phyloP scores from a whole-genome alignment of 2,113 vertebrate species.

The Sebastes fasciatus region DNA sequence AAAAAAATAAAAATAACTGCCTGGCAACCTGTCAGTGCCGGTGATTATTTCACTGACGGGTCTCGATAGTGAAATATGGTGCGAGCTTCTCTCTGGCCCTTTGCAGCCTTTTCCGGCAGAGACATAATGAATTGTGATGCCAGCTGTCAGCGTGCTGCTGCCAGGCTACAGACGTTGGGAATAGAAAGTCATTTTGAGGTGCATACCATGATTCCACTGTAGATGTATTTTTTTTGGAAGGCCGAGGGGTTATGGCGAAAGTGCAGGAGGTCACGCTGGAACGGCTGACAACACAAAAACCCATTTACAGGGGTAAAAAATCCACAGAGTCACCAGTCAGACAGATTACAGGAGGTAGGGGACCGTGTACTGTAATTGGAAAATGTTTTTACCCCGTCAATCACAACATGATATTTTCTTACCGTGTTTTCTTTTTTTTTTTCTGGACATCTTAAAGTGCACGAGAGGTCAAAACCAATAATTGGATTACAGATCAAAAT shows the following conservation, averaged over 20 bases:
- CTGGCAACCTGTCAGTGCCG: slow-evolving; percentile 44
- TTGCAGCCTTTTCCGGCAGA: slow-evolving; percentile 45
- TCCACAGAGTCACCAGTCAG: slow-evolving; percentile 45
- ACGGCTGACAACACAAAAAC: slow-evolving; percentile 60
- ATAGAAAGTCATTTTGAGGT: slow-evolving; percentile 61
- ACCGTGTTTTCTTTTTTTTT: slow-evolving; percentile 10
- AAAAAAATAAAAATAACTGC: slow-evolving; percentile 9
- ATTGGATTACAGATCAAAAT: slow-evolving; percentile 56
- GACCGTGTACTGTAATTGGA: slow-evolving; percentile 66
- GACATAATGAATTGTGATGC: slow-evolving; percentile 77
- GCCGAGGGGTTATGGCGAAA: slow-evolving; percentile 25
- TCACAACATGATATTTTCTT: slow-evolving; percentile 42
- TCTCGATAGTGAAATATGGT: slow-evolving; percentile 55
- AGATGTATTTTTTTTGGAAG: slow-evolving; percentile 15
- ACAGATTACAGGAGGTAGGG: slow-evolving; percentile 59
- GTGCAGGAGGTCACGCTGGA: slow-evolving; percentile 48
- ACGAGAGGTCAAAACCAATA: slow-evolving; percentile 43
- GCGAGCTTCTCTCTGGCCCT: slow-evolving; percentile 51
- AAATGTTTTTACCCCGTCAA: slow-evolving; percentile 63
- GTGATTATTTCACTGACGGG: slow-evolving; percentile 67
- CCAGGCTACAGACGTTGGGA: slow-evolving; percentile 45
- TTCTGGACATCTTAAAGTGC: slow-evolving; percentile 8
- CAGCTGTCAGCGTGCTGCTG: slow-evolving; percentile 66
- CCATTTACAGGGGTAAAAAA: slow-evolving; percentile 51
- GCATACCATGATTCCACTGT: slow-evolving; percentile 43